phyloP scores from a whole-genome alignment of 2,113 vertebrate species.

The Anarrhichthys ocellatus region DNA sequence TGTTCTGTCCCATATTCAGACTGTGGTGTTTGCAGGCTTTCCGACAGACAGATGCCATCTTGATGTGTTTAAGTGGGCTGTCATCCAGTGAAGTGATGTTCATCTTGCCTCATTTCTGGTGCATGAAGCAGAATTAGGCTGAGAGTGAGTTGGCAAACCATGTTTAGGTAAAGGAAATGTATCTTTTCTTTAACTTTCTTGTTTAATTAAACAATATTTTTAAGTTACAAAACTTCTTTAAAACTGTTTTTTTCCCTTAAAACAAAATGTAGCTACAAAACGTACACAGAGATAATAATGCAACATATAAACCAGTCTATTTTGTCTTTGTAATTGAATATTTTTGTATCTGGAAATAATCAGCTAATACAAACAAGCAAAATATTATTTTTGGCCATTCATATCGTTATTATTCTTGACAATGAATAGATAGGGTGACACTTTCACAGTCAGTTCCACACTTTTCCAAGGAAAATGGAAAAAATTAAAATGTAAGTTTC shows the following conservation, averaged over 20 bases:
- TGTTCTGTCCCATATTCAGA: slow-evolving; percentile 60
- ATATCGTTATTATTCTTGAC: not conserved
- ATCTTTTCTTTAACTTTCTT: not conserved
- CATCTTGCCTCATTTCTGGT: slow-evolving; percentile 16
- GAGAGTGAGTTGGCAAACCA: not conserved
- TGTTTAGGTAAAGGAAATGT: not conserved
- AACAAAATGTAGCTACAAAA: not conserved
- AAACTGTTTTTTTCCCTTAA: not conserved
- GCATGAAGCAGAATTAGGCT: slow-evolving; percentile 19
- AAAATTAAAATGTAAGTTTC: too few relatives aligned
- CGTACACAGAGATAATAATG: not conserved
- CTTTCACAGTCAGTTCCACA: not conserved
- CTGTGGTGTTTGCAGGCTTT: slow-evolving; percentile 46
- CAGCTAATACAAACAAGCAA: not conserved
- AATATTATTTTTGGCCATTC: not conserved
- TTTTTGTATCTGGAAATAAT: not conserved
- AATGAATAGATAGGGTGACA: not conserved
- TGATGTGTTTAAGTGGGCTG: slow-evolving; percentile 59
- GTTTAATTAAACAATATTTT: not conserved
- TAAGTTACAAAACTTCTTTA: not conserved
- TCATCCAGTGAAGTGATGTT: slow-evolving; percentile 32
- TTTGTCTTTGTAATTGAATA: not conserved
- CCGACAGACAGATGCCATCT: slow-evolving; percentile 68
- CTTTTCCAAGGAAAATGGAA: not conserved
- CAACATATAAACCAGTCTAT: not conserved